Evolutionary conservation across 2,888 invertebrate genomes (phyloP).

Genomic region (Xylophagus ater): DNA sequence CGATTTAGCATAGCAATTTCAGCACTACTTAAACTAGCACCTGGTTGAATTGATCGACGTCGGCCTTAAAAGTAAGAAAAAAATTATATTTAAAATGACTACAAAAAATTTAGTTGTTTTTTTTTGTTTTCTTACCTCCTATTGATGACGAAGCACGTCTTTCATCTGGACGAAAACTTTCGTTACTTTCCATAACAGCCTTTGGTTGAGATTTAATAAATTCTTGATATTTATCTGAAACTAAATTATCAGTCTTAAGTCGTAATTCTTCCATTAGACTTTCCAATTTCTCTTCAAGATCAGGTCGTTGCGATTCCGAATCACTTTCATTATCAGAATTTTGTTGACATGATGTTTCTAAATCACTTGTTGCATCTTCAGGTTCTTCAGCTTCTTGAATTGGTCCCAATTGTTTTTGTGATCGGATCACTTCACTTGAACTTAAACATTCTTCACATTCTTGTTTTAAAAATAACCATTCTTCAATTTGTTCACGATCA

Average conservation of each 20-base stretch:
- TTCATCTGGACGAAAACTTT: slow-evolving; percentile 26
- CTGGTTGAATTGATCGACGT: slow-evolving; percentile 50
- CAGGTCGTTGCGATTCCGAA: slow-evolving; percentile 47
- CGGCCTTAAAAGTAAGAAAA: slow-evolving; percentile 23
- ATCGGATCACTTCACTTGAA: slow-evolving; percentile 30
- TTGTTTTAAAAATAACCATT: slow-evolving; percentile 76
- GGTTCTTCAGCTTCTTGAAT: slow-evolving; percentile 47
- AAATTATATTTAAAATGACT: background rate
- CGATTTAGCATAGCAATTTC: slow-evolving; percentile 48
- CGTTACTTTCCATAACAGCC: slow-evolving; percentile 36
- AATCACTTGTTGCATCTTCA: slow-evolving; percentile 50
- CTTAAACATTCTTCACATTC: slow-evolving; percentile 72
- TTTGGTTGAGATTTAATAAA: slow-evolving; percentile 42
- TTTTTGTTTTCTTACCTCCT: slow-evolving; percentile 16
- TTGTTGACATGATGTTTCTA: slow-evolving; percentile 40
- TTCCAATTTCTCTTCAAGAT: slow-evolving; percentile 60
- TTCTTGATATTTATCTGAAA: slow-evolving; percentile 49
- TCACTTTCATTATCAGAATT: slow-evolving; percentile 41
- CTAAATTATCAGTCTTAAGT: slow-evolving; percentile 56
- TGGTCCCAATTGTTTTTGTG: slow-evolving; percentile 32
- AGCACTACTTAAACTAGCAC: slow-evolving; percentile 48
- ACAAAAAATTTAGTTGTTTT: background rate
- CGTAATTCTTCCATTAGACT: slow-evolving; percentile 60
- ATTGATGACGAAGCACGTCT: slow-evolving; percentile 17
- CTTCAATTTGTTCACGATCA: slow-evolving; percentile 64